Conservation (phyloP, 2,113 vertebrate genomes). For the Poeciliopsis turrubarensis region DNA sequence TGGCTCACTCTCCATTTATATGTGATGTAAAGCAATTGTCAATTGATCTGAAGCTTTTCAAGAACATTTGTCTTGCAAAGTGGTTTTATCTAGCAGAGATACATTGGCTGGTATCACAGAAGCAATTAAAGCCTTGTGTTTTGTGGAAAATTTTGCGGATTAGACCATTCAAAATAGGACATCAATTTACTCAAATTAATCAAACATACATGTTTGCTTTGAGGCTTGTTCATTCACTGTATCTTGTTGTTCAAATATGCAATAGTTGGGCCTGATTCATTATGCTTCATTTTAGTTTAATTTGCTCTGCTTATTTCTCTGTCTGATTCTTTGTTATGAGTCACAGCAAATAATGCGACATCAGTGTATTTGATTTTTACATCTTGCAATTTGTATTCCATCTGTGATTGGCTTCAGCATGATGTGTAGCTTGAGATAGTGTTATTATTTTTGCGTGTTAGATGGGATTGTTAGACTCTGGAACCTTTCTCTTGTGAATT, state of each 20-base stretch:
- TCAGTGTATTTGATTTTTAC: constrained; percentile 6
- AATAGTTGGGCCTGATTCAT: not conserved
- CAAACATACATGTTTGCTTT: not conserved
- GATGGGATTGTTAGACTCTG: not conserved
- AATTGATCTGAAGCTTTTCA: constrained; percentile 48
- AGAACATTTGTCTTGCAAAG: constrained; percentile 24
- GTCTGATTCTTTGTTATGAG: not conserved
- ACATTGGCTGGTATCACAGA: constrained; percentile 16
- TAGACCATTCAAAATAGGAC: constrained; percentile 7
- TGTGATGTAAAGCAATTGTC: constrained; percentile 38
- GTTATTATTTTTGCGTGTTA: not conserved
- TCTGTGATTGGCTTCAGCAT: constrained; percentile 12
- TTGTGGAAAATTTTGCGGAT: constrained; percentile 17
- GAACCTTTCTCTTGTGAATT: constrained; percentile 10
- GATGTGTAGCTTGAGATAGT: not conserved
- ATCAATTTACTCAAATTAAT: not conserved
- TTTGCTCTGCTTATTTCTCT: not conserved
- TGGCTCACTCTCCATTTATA: constrained; percentile 48
- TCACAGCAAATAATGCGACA: constrained; percentile 4
- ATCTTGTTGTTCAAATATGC: constrained; percentile 10
- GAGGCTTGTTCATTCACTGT: not conserved
- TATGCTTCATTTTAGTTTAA: not conserved
- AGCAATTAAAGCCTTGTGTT: constrained; percentile 9
- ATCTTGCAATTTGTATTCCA: not conserved
- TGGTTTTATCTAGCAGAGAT: constrained; percentile 30